Percentiles rank a stretch among this genome's conserved stretches.
Evolutionary conservation across 2,888 invertebrate species (phyloP).

Genomic region (Argyra leucocephala): DNA sequence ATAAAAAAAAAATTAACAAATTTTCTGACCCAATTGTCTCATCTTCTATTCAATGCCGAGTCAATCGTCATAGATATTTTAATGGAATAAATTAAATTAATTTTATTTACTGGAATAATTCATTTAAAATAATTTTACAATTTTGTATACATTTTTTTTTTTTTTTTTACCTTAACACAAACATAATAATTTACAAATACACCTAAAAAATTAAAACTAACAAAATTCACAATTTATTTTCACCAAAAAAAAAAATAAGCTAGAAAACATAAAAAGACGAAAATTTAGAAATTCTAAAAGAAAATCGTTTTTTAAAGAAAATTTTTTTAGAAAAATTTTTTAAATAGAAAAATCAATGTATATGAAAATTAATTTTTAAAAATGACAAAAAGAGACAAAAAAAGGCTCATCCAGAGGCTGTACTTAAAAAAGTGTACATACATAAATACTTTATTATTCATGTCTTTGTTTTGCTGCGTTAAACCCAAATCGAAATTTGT

Average conservation of each 20-base stretch:
- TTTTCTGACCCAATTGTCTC: too few relatives aligned
- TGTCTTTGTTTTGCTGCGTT: not conserved
- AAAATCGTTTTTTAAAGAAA: not conserved
- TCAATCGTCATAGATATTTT: not conserved
- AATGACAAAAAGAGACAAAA: not conserved
- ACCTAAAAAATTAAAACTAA: too few relatives aligned
- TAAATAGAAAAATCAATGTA: not conserved
- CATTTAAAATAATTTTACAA: too few relatives aligned
- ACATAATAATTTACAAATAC: too few relatives aligned
- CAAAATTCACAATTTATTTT: too few relatives aligned
- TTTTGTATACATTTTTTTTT: too few relatives aligned
- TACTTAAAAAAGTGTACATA: not conserved
- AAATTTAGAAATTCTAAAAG: not conserved
- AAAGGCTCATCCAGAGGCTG: not conserved
- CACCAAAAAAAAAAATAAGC: too few relatives aligned
- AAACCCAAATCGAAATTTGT: not conserved
- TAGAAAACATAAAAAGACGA: not conserved
- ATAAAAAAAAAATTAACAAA: too few relatives aligned
- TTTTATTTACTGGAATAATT: constrained; percentile 2
- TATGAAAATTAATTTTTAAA: constrained; percentile 3
- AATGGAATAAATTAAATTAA: not conserved
- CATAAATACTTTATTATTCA: not conserved
- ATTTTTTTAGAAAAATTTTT: not conserved
- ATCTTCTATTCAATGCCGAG: not conserved
- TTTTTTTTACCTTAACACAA: too few relatives aligned